phyloP scores from a whole-genome alignment of 37 sponge, comb jelly and placozoan genomes.

The Halisarca cf. caerulea region DNA sequence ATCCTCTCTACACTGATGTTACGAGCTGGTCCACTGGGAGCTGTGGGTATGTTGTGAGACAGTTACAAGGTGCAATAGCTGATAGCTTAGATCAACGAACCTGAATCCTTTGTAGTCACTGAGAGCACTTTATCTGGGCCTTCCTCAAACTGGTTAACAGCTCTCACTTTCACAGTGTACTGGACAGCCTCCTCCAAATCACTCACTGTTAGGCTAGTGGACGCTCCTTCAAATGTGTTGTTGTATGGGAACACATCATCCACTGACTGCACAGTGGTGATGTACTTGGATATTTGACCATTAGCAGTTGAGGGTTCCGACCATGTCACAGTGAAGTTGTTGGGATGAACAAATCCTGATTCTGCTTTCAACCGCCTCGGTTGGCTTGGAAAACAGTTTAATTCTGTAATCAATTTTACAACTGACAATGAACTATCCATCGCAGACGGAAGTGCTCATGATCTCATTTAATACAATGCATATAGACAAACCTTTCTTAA shows the following conservation, averaged over 20 bases:
- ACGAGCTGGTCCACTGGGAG: slow-evolving; percentile 11
- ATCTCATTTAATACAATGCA: too few species aligned
- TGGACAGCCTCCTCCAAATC: neutral
- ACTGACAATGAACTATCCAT: too few species aligned
- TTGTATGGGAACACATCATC: neutral
- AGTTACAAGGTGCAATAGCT: too few species aligned
- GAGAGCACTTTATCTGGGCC: too few species aligned
- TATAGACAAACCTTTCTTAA: too few species aligned
- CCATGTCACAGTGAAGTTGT: neutral
- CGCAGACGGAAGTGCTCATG: too few species aligned
- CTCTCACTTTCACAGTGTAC: neutral
- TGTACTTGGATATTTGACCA: neutral
- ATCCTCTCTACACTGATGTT: neutral
- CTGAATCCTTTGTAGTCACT: neutral
- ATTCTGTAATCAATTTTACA: too few species aligned
- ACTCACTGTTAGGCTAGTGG: neutral
- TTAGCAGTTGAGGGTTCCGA: neutral
- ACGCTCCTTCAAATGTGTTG: neutral
- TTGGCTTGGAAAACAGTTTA: neutral
- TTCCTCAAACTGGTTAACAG: neutral
- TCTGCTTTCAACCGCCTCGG: neutral
- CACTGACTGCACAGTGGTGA: neutral
- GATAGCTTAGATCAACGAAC: neutral
- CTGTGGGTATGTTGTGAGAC: too few species aligned
- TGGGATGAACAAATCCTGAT: neutral